Conservation (phyloP, 92 coral and sea anemone species). For the Phenganax marumi region DNA sequence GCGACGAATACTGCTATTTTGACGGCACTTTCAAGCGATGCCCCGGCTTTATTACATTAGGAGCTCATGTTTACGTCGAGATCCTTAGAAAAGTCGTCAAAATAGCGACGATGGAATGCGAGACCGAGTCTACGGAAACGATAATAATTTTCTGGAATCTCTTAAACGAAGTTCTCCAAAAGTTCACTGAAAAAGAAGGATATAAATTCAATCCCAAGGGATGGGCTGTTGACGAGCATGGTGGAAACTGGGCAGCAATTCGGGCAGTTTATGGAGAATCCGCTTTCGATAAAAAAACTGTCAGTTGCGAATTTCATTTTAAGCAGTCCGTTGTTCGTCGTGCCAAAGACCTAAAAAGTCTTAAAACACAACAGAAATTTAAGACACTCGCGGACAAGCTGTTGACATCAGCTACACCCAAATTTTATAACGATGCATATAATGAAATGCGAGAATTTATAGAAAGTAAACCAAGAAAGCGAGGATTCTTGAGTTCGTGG, state of each 20-base stretch:
- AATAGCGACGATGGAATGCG: slow-evolving; percentile 49
- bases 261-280: slow-evolving; percentile 31
- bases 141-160: slow-evolving; percentile 36
- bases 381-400: slow-evolving; percentile 31
- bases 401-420: slow-evolving; percentile 27
- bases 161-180: slow-evolving; percentile 36
- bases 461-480: slow-evolving; percentile 11
- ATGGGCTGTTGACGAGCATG: slow-evolving; percentile 47
- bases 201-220: slow-evolving; percentile 51
- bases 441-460: slow-evolving; percentile 10
- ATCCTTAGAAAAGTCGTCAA: slow-evolving; percentile 14
- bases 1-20: slow-evolving; percentile 36
- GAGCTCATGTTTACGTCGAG: slow-evolving; percentile 32
- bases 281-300: slow-evolving; percentile 30
- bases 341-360: background rate
- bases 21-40: slow-evolving; percentile 46
- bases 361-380: slow-evolving; percentile 37
- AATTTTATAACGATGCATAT: slow-evolving; percentile 19
- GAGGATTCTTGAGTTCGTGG: slow-evolving; percentile 27
- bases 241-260: slow-evolving; percentile 38
- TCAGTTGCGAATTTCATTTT: slow-evolving; percentile 46
- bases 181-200: slow-evolving; percentile 1
- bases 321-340: slow-evolving; percentile 39
- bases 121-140: background rate
- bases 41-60: slow-evolving; percentile 35